phyloP scores from a whole-genome alignment of 1,140 invertebrate genomes.

The Hermetia illucens region DNA sequence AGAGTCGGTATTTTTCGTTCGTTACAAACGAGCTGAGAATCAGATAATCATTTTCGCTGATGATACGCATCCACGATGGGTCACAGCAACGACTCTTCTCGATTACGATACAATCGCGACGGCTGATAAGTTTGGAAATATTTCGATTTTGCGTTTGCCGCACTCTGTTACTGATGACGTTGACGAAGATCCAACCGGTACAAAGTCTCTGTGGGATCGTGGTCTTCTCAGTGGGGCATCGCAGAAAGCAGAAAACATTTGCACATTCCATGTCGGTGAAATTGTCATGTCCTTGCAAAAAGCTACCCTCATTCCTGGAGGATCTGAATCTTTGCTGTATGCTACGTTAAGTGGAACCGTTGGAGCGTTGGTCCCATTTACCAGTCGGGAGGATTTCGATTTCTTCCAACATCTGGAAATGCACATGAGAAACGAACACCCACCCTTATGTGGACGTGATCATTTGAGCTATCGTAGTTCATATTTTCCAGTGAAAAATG shows the following conservation, averaged over 20 bases:
- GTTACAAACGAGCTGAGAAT: slow-evolving; percentile 92
- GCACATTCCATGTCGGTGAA: slow-evolving; percentile 94
- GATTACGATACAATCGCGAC: slow-evolving; percentile 95
- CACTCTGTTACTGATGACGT: slow-evolving; percentile 90
- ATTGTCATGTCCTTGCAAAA: slow-evolving; percentile 82
- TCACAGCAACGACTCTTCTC: slow-evolving; percentile 81
- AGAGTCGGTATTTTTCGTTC: slow-evolving; percentile 92
- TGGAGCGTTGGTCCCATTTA: slow-evolving; percentile 94
- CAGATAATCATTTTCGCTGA: slow-evolving; percentile 97
- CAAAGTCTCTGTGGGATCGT: slow-evolving; percentile 96
- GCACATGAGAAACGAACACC: slow-evolving; percentile 97
- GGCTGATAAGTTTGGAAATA: slow-evolving; percentile 98
- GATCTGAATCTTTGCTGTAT: slow-evolving; percentile 91
- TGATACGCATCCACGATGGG: slow-evolving; percentile 93
- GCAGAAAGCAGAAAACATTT: slow-evolving; percentile 88
- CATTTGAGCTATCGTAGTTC: slow-evolving; percentile 95
- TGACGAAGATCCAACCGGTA: slow-evolving; percentile 97
- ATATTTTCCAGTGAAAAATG: slow-evolving; percentile 97
- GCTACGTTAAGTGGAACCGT: slow-evolving; percentile 91
- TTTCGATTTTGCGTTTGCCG: slow-evolving; percentile 79
- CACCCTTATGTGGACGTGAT: slow-evolving; percentile 91
- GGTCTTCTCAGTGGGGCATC: slow-evolving; percentile 92
- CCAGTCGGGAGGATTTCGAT: slow-evolving; percentile 95
- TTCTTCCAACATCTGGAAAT: slow-evolving; percentile 99
- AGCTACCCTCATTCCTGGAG: slow-evolving; percentile 92